Conservation (phyloP, 2,113 vertebrate species). For the Dromiciops gliroides region DNA sequence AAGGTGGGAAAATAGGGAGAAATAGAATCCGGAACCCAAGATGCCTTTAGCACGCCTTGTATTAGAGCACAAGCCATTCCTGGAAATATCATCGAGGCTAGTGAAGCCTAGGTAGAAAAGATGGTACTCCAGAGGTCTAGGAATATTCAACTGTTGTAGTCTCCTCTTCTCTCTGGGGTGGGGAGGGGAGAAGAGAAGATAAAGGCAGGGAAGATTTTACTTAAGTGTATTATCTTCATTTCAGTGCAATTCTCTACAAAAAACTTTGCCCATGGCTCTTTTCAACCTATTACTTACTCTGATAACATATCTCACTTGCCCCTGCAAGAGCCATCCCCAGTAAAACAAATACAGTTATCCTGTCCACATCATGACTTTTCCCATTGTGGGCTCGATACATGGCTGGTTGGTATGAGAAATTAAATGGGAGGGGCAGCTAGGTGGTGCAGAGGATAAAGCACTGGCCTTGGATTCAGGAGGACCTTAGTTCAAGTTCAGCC, state of each 20-base stretch:
- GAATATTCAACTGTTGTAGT: fast-evolving
- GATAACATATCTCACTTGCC: neutral
- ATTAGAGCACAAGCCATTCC: neutral
- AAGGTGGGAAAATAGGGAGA: neutral
- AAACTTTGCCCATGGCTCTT: neutral
- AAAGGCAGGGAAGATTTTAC: neutral
- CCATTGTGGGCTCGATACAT: neutral
- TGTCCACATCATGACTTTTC: neutral
- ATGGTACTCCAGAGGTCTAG: neutral
- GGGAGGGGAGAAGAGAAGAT: too few species aligned
- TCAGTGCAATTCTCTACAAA: neutral
- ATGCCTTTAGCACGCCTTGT: fast-evolving
- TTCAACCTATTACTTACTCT: neutral
- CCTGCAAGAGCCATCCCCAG: too few species aligned
- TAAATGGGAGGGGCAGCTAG: too few species aligned
- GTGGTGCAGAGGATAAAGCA: too few species aligned
- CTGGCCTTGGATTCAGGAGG: too few species aligned
- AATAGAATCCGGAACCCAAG: neutral
- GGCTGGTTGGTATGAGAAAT: neutral
- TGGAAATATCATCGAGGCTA: neutral
- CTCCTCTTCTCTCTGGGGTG: neutral
- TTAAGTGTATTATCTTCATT: neutral
- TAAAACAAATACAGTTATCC: neutral
- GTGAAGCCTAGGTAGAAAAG: neutral
- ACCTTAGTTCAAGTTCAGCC: too few species aligned